Evolutionary conservation across 2,797 vertebrate species (phyloP).

Genomic region (Erethizon dorsatum): DNA sequence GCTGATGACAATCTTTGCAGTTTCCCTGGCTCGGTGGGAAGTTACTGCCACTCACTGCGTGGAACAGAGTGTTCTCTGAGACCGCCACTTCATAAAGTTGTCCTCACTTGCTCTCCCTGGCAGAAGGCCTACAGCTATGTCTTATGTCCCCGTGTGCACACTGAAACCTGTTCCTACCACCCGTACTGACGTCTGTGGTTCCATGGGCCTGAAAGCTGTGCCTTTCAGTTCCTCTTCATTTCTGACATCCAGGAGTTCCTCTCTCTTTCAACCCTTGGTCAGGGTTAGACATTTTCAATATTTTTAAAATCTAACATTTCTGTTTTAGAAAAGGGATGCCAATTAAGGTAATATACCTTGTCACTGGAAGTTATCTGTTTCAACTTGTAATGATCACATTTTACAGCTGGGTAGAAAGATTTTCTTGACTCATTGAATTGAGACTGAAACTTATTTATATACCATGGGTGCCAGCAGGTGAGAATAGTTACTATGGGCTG

Average conservation of each 20-base stretch:
- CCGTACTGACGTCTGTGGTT: background rate
- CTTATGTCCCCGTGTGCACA: background rate
- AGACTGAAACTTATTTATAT: conserved; percentile 35
- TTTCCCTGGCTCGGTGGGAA: background rate
- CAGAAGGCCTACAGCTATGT: background rate
- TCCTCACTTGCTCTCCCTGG: background rate
- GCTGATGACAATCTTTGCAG: background rate
- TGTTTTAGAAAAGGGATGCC: conserved; percentile 29
- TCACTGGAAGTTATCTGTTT: background rate
- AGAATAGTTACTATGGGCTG: conserved; percentile 10
- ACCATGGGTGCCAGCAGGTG: background rate
- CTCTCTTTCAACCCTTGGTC: background rate
- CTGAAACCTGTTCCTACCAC: background rate
- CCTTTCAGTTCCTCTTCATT: background rate
- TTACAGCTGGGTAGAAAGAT: background rate
- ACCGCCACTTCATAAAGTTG: background rate
- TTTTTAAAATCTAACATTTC: background rate
- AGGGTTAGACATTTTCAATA: conserved; percentile 19
- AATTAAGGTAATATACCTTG: background rate
- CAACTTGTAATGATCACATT: background rate
- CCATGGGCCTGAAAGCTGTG: background rate
- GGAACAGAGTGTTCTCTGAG: background rate
- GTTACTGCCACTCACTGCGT: background rate
- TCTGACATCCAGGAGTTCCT: background rate
- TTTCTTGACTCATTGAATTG: conserved; percentile 25